phyloP scores from a whole-genome alignment of 2,888 invertebrate genomes.

The Polyommatus icarus region DNA sequence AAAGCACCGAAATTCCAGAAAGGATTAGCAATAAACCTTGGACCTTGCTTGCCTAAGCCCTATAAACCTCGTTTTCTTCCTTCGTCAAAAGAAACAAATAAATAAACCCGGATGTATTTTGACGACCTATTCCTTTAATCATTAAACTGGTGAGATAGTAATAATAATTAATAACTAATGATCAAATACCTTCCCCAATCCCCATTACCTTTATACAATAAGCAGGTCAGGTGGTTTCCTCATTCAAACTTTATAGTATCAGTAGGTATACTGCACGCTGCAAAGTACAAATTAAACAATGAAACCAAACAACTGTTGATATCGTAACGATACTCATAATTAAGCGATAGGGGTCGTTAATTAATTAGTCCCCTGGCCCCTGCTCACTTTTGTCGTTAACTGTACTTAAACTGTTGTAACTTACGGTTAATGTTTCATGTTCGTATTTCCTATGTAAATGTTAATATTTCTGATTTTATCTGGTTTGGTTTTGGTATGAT shows the following conservation, averaged over 20 bases:
- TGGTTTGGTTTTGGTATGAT: neutral
- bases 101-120: no score
- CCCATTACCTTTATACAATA: no score
- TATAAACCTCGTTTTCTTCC: no score
- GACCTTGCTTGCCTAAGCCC: no score
- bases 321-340: slow-evolving; percentile 16
- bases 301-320: neutral
- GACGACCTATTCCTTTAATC: no score
- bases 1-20: no score
- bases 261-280: neutral
- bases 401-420: slow-evolving; percentile 4
- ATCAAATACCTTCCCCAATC: no score
- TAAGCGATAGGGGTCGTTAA: slow-evolving; percentile 14
- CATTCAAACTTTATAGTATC: neutral
- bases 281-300: neutral
- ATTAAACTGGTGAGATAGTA: no score
- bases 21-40: no score
- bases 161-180: no score
- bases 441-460: slow-evolving; percentile 32
- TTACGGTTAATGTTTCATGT: slow-evolving; percentile 2
- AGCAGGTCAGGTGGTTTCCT: no score
- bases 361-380: neutral
- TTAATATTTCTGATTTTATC: neutral
- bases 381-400: neutral
- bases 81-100: no score